Evolutionary conservation across 2,797 vertebrate species (phyloP).

Genomic region (Chrysocyon brachyurus): DNA sequence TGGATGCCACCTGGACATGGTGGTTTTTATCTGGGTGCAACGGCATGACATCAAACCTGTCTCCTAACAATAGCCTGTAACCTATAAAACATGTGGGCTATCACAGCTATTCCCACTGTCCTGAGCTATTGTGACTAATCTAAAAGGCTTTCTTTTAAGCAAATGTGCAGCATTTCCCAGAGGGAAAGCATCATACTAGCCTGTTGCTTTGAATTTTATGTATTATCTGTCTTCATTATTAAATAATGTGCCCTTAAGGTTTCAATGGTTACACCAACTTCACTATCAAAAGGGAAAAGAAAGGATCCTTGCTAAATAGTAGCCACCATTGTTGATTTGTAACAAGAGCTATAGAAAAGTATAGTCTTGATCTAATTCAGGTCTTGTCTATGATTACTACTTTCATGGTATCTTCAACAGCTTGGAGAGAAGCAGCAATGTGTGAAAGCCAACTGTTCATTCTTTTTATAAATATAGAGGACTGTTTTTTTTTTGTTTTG

Average conservation of each 20-base stretch:
- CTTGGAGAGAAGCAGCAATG: background rate
- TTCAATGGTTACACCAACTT: conserved; percentile 35
- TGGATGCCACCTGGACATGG: background rate
- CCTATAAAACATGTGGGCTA: background rate
- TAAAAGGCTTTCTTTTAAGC: background rate
- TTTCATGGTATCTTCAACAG: conserved; percentile 58
- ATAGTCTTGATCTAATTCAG: conserved; percentile 54
- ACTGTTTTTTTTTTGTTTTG: background rate
- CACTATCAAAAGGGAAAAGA: conserved; percentile 55
- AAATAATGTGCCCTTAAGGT: conserved; percentile 49
- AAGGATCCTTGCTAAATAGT: background rate
- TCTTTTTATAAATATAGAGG: conserved; percentile 56
- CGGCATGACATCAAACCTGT: background rate
- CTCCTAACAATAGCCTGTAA: background rate
- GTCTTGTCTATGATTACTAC: conserved; percentile 29
- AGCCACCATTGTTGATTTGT: conserved; percentile 6
- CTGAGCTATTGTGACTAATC: background rate
- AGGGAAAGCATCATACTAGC: background rate
- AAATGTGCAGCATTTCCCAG: background rate
- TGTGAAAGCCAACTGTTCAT: conserved; percentile 55
- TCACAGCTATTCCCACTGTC: background rate
- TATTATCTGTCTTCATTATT: conserved; percentile 65
- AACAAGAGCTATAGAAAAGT: background rate
- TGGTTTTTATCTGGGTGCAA: background rate
- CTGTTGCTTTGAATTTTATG: conserved; percentile 37